Conservation (phyloP, 2,888 invertebrate species). For the Drosophila cyrtoloma region DNA sequence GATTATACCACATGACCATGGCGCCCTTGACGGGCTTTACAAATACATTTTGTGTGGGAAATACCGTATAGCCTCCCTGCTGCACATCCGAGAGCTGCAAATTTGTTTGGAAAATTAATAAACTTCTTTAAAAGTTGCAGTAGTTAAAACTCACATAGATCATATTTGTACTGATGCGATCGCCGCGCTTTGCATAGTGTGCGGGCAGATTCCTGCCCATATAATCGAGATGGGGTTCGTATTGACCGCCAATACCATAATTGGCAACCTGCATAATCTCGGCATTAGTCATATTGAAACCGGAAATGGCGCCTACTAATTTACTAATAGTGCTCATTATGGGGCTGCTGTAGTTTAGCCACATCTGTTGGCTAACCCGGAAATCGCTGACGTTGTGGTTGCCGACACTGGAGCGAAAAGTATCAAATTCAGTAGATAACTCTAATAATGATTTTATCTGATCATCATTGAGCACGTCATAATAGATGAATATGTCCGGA, state of each 20-base stretch:
- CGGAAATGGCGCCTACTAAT: slow-evolving; percentile 90
- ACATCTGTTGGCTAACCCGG: slow-evolving; percentile 55
- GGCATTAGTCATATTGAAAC: slow-evolving; percentile 92
- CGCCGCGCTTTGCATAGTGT: slow-evolving; percentile 11
- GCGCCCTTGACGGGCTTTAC: slow-evolving; percentile 95
- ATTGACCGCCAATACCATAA: slow-evolving; percentile 99
- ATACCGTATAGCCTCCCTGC: slow-evolving; percentile 98
- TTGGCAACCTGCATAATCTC: slow-evolving; percentile 98
- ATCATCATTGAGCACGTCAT: slow-evolving; percentile 92
- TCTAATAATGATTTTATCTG: slow-evolving; percentile 89
- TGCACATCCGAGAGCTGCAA: slow-evolving; percentile 96
- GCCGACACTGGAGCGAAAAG: slow-evolving; percentile 46
- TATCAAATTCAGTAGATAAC: slow-evolving; percentile 19
- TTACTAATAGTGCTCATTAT: slow-evolving; percentile 36
- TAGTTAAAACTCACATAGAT: slow-evolving; percentile 93
- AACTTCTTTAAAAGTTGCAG: fast-evolving
- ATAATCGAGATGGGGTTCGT: slow-evolving; percentile 97
- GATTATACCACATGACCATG: slow-evolving; percentile 97
- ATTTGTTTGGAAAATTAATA: not conserved
- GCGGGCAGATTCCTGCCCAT: slow-evolving; percentile 85
- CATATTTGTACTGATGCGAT: slow-evolving; percentile 97
- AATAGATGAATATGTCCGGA: slow-evolving; percentile 93
- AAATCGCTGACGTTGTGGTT: too few species aligned
- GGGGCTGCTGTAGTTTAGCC: slow-evolving; percentile 54
- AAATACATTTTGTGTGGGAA: slow-evolving; percentile 93